Conservation (phyloP, 2,888 invertebrate species). For the Aquatica leii region DNA sequence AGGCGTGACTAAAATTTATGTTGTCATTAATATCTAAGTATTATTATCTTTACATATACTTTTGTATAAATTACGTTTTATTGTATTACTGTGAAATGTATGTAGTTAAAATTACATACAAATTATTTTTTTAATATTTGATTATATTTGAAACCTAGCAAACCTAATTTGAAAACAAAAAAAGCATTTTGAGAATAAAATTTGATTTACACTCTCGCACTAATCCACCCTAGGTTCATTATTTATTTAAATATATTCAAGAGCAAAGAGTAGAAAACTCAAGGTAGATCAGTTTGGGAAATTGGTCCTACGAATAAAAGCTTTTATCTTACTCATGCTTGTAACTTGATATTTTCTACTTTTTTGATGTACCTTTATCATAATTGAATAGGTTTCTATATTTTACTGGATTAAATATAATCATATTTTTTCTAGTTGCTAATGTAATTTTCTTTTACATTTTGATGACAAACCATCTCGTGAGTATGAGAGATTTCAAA, state of each 20-base stretch:
- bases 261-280: constrained; percentile 18
- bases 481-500: constrained; percentile 44
- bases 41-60: too few species aligned
- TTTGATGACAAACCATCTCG: constrained; percentile 28
- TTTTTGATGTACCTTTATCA: constrained; percentile 24
- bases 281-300: constrained; percentile 29
- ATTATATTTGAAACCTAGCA: constrained; percentile 22
- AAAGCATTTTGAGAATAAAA: constrained; percentile 30
- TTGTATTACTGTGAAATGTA: too few species aligned
- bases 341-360: constrained; percentile 13
- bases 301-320: constrained; percentile 27
- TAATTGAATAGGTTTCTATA: constrained; percentile 33
- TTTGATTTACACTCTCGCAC: constrained; percentile 28
- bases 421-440: constrained; percentile 22
- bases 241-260: constrained; percentile 36
- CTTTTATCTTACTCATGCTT: constrained; percentile 24
- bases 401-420: too few species aligned
- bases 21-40: too few species aligned
- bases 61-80: too few species aligned
- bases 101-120: too few species aligned
- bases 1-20: too few species aligned
- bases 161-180: constrained; percentile 21
- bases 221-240: constrained; percentile 22
- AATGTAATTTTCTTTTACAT: constrained; percentile 27
- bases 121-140: constrained; percentile 21